Base-by-base conservation (phyloP, 2,113 vertebrate species). In the Phocoena sinus region DNA sequence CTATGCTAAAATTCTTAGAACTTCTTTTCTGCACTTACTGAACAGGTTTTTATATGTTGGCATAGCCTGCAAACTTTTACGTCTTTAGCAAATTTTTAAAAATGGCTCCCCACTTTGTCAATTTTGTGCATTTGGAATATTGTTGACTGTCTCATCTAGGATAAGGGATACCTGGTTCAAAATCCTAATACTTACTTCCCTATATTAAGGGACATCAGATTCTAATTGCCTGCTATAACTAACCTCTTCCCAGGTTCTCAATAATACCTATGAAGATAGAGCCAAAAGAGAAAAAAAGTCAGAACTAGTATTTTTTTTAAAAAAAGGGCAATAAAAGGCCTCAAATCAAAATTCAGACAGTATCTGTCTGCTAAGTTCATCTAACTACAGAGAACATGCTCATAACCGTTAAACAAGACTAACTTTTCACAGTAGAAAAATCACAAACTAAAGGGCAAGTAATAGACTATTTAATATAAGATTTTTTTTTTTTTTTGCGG, bases 1-100 rank as follows among this genome's bases (percentile, higher is more conserved):
- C 58, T 83, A 14, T 41, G 8, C 68, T 84, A 79, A 88, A 96
- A 89, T 88, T 94, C 90, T 91, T 70, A n/a, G 67, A 85, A 90
- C 11, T 41, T 76, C 5, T 76, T 92, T 68, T 67, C 21, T 81
- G 13, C 4, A 36, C 53, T 84, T 80, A 79, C n/a, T 74, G 20
- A 47, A 47, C 41, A 79, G 31, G 4, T 44, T 67, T 82, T 87
- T 77, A 26, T n/a, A 65, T 31, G 63, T 88, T 95, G 67, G 41
- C 41, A 70, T 2, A 79, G 14, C 28, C 71, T 90, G 7, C 9
- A 60, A 58, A 84, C 20, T 77, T 53, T 83, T 38, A 74, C 36
- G 21, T 38, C 12, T 87, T 67, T 7, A 81, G 63, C 21, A 82
- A 47, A 58, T 60, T 65, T 84, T 62, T 31, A 71, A 44, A 53